Conservation (phyloP, 2,113 vertebrate genomes). For the Petrocephalus microphthalmus region DNA sequence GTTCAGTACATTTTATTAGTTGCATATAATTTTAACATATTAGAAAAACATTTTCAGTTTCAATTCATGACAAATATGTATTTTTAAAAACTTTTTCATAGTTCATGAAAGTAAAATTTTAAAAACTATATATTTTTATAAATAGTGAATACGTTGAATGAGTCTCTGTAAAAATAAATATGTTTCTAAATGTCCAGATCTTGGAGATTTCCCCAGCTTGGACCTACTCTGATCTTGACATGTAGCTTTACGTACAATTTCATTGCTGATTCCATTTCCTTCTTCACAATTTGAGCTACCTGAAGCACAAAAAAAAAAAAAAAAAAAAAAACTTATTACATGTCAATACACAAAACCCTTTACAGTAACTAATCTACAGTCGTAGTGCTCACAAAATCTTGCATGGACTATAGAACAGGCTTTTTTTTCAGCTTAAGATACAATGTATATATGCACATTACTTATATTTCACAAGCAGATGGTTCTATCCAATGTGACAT, state of each 20-base stretch:
- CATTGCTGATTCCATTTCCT: slow-evolving; percentile 84
- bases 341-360: slow-evolving; percentile 17
- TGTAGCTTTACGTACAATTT: slow-evolving; percentile 80
- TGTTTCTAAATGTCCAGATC: slow-evolving; percentile 71
- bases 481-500: not conserved
- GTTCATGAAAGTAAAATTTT: not conserved
- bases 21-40: not conserved
- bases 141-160: not conserved
- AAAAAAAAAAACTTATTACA: not conserved
- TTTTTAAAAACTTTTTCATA: not conserved
- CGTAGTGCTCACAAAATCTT: not conserved
- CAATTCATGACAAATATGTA: not conserved
- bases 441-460: not conserved
- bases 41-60: not conserved
- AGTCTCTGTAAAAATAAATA: not conserved
- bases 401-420: not conserved
- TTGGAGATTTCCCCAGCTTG: slow-evolving; percentile 87
- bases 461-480: not conserved
- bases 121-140: not conserved
- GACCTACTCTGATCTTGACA: slow-evolving; percentile 81
- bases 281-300: slow-evolving; percentile 91
- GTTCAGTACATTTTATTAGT: not conserved
- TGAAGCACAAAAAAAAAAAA: slow-evolving; percentile 44
- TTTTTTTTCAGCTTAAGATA: not conserved
- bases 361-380: not conserved